Conservation (phyloP, 2,113 vertebrate genomes). For the Lota lota region DNA sequence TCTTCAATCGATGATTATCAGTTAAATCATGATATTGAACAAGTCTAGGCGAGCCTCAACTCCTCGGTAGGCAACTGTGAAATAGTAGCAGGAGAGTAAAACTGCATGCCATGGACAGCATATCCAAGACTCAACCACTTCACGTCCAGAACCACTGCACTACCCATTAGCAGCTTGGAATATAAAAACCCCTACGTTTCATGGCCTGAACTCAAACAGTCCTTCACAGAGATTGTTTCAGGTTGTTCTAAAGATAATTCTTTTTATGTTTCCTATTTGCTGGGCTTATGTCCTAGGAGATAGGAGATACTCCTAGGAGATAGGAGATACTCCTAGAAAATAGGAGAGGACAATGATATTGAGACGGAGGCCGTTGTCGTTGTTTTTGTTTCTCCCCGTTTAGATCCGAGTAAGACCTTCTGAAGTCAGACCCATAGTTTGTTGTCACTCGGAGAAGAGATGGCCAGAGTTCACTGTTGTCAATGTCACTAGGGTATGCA, state of each 20-base stretch:
- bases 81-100: slow-evolving; percentile 63
- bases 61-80: slow-evolving; percentile 75
- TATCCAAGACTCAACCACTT: slow-evolving; percentile 57
- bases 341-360: too few relatives aligned
- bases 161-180: slow-evolving; percentile 64
- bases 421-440: too few relatives aligned
- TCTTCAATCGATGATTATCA: slow-evolving; percentile 62
- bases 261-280: too few relatives aligned
- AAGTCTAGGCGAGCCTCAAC: slow-evolving; percentile 62
- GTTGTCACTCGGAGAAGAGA: too few relatives aligned
- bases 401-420: too few relatives aligned
- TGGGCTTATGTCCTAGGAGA: too few relatives aligned
- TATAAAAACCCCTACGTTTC: slow-evolving; percentile 42
- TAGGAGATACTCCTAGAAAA: too few relatives aligned
- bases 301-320: too few relatives aligned
- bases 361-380: too few relatives aligned
- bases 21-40: slow-evolving; percentile 51
- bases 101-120: slow-evolving; percentile 56
- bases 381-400: too few relatives aligned
- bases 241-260: neutral
- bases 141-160: slow-evolving; percentile 66
- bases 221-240: slow-evolving; percentile 37
- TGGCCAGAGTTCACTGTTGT: too few relatives aligned
- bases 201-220: slow-evolving; percentile 39
- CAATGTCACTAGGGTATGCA: slow-evolving; percentile 7